Percentiles rank a stretch among this genome's conserved stretches.
phyloP scores from a whole-genome alignment of 2,113 vertebrate genomes.

The Bucco capensis region DNA sequence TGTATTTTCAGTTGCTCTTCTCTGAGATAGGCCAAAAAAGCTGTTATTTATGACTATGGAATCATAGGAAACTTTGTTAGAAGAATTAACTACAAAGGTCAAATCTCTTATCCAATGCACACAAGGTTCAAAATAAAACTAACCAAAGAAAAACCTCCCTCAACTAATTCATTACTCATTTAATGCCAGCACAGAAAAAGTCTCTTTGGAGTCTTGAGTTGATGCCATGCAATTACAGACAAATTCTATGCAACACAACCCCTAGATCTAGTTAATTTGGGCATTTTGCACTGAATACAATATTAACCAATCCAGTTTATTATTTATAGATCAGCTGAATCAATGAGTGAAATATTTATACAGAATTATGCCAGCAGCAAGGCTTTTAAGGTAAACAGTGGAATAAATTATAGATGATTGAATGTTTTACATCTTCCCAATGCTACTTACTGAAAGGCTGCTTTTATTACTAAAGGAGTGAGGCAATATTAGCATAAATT shows the following conservation, averaged over 20 bases:
- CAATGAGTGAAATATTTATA: constrained; percentile 37
- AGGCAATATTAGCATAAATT: background rate
- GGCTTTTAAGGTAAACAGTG: background rate
- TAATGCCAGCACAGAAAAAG: background rate
- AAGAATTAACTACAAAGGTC: background rate
- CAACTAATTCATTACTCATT: background rate
- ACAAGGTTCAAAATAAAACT: background rate
- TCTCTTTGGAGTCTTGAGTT: background rate
- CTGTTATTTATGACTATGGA: background rate
- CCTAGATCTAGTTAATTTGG: background rate
- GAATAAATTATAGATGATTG: constrained; percentile 34
- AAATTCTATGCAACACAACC: too few relatives aligned
- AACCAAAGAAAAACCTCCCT: background rate
- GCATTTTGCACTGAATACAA: constrained; percentile 7
- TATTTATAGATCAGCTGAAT: constrained; percentile 41
- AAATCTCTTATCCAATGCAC: background rate
- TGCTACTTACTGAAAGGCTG: background rate
- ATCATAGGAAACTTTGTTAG: background rate
- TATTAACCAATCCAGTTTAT: background rate
- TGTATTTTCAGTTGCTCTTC: background rate
- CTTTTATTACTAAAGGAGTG: background rate
- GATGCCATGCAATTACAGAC: too few relatives aligned
- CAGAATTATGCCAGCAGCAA: background rate
- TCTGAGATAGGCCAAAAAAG: background rate
- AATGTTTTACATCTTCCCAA: background rate